These are phyloP conservation scores for Atlantisia rogersi DNA, from an alignment of 2,113 vertebrate genomes.

Conservation along the genomic window DNA sequence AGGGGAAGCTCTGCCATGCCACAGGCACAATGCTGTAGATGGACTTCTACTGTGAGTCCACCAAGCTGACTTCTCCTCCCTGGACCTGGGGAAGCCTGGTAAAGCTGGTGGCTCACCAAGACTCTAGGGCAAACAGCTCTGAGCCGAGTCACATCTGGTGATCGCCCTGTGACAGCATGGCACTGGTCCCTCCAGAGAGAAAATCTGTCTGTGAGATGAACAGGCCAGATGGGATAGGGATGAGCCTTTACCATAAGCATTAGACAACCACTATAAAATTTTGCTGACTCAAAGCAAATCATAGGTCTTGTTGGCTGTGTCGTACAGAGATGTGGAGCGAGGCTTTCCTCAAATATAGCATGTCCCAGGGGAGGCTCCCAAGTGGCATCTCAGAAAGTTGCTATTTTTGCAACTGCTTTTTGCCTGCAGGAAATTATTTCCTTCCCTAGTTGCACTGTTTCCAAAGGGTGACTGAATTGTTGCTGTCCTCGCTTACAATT, in stretches of 20 bases:
- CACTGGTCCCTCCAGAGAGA: background rate
- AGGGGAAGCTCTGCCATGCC: background rate
- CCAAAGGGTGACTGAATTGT: background rate
- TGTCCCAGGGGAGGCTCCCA: background rate
- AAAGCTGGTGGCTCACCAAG: background rate
- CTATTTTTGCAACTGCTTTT: background rate
- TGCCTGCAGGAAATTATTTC: background rate
- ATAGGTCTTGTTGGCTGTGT: background rate
- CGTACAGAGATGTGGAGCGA: background rate
- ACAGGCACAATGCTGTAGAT: background rate
- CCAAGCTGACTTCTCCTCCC: background rate
- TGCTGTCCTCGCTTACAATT: fast-evolving
- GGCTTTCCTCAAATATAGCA: background rate
- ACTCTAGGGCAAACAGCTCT: background rate
- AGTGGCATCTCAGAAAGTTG: background rate
- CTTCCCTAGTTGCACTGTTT: background rate
- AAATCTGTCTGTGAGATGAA: background rate
- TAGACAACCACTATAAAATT: background rate
- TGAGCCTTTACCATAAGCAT: background rate
- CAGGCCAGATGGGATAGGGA: background rate
- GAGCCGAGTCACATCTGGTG: background rate
- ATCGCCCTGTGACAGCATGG: too few relatives aligned
- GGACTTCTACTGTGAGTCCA: background rate
- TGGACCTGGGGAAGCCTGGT: fast-evolving
- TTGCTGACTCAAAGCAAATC: background rate